These are phyloP conservation scores for Quadriops clusia DNA, from an alignment of 2,888 invertebrate genomes.

Conservation along the genomic window DNA sequence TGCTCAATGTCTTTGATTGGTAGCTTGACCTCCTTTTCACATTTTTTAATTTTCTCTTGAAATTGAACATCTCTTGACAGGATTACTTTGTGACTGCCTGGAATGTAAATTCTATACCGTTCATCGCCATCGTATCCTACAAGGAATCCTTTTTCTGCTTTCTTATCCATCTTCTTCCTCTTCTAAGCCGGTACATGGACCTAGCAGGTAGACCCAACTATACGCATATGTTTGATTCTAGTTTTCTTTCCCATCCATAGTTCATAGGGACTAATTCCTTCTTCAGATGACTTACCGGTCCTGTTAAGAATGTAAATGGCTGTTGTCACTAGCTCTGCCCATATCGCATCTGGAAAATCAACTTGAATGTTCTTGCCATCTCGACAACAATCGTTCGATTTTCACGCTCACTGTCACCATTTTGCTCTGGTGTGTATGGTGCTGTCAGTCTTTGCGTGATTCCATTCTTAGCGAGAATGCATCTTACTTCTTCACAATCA, in stretches of 20 bases:
- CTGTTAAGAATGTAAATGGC: too few species aligned
- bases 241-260: constrained; percentile 18
- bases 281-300: too few species aligned
- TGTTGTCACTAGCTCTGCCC: constrained; percentile 19
- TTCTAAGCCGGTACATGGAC: constrained; percentile 19
- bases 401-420: constrained; percentile 20
- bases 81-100: constrained; percentile 14
- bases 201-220: constrained; percentile 18
- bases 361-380: constrained; percentile 21
- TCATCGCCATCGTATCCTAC: constrained; percentile 20
- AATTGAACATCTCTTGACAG: constrained; percentile 19
- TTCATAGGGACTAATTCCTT: constrained; percentile 21
- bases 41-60: neutral
- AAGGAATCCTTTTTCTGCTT: constrained; percentile 18
- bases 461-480: constrained; percentile 16
- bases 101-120: constrained; percentile 17
- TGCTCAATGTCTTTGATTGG: too few species aligned
- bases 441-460: constrained; percentile 12
- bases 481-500: constrained; percentile 19
- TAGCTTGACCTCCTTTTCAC: neutral
- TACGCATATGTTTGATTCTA: constrained; percentile 17
- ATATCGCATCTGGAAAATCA: constrained; percentile 18
- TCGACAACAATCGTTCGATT: constrained; percentile 21
- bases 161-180: constrained; percentile 21
- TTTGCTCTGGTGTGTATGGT: constrained; percentile 19